Base-by-base conservation (phyloP, 2,888 invertebrate genomes). In the Cosmopolites sordidus region DNA sequence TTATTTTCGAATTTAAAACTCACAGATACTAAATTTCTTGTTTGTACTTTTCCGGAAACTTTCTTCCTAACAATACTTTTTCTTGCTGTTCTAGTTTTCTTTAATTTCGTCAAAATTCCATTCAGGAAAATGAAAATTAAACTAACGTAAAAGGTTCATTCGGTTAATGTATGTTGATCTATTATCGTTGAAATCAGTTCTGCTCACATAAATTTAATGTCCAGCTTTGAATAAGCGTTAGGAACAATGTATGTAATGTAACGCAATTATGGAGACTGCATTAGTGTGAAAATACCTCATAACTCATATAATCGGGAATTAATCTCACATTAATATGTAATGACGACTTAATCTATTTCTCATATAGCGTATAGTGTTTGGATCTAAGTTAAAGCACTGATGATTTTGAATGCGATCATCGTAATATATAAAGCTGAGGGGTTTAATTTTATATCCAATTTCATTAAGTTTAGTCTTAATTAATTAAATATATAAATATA, bases 281-380 rank as follows among this genome's bases (percentile, higher is more conserved):
- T 39, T 51, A 46, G 42, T 51, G 46, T 51, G 51, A 51, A 51
- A 51, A 46, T 51, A 38, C 41, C 42, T 38, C 30, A 42, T 46
- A 46, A 51, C 40, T 46, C 42, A 47, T 18, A 38, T 37, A 41
- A 46, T 45, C 22, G 42, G 47, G 38, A 33, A 51, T 46, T 46
- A 46, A 51, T 51, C 37, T 50, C 16, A 16, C 49, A 43, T 43
- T 50, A 50, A 43, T 48, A 37, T 38, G 16, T 43, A 43, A 49
- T 49, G 33, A 48, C 29, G 30, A 41, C 29, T 48, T 48, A 48
- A 48, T 43, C 43, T 42, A 37, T 22, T 14, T 18, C 14, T 18
- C 27, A 27, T 15, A 40, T 16, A 33, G 9, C 29, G n/a, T 44
- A 37, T 37, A 45, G 18, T 45, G 33, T 18, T 33, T 33, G 12